phyloP scores from a whole-genome alignment of 1,140 invertebrate genomes.

The Drosophila seguyi region DNA sequence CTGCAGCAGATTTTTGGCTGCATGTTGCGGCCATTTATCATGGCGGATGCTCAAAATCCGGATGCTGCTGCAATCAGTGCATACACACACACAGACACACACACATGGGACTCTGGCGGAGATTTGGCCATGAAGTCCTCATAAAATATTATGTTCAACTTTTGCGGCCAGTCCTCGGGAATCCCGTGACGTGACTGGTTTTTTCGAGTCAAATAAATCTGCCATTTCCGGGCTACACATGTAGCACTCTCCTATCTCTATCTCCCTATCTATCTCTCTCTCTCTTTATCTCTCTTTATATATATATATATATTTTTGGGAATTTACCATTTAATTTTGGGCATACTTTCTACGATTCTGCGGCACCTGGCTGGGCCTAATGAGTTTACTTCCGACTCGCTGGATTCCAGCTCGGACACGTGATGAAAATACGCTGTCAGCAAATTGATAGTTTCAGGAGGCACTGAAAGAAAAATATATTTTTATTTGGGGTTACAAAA shows the following conservation, averaged over 20 bases:
- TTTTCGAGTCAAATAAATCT: slow-evolving; percentile 30
- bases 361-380: slow-evolving; percentile 36
- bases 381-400: slow-evolving; percentile 25
- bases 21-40: slow-evolving; percentile 59
- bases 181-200: slow-evolving; percentile 37
- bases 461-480: not conserved
- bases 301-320: no score
- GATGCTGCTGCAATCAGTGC: slow-evolving; percentile 59
- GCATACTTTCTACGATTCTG: slow-evolving; percentile 5
- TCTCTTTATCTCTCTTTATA: no score
- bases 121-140: slow-evolving; percentile 67
- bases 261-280: no score
- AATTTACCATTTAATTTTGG: slow-evolving; percentile 19
- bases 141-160: slow-evolving; percentile 75
- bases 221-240: slow-evolving; percentile 6
- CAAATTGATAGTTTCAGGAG: slow-evolving; percentile 15
- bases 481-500: not conserved
- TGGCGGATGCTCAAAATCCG: slow-evolving; percentile 19
- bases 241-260: not conserved
- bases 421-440: slow-evolving; percentile 66
- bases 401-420: slow-evolving; percentile 42
- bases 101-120: slow-evolving; percentile 53
- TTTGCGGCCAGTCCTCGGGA: slow-evolving; percentile 15
- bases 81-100: slow-evolving; percentile 27
- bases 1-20: slow-evolving; percentile 26